Evolutionary conservation across 2,797 vertebrate species (phyloP), one percentile per base, ranked within the genome.

Genomic region (Semaprochilodus insignis): DNA sequence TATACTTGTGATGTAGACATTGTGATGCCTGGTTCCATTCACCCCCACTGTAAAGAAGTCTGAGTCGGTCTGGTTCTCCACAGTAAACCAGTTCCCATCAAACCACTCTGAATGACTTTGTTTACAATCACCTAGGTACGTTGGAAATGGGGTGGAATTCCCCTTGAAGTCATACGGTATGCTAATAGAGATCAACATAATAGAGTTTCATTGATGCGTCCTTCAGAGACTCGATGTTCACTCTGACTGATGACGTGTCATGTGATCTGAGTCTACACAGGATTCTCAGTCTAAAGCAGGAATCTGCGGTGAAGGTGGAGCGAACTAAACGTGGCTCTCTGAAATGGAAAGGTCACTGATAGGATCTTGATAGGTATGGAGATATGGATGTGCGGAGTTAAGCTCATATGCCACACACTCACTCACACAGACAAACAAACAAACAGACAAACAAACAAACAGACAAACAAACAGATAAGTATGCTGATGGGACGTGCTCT

Each of bases 401-500:
- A 48, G 31, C 66, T 69, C 31, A 48, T 55, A 63, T 15, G 19
- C 57, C 34, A 62, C 57, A 71, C 59, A 79, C 63, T 52, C 23
- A 34, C 65, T 23, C 31, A 31, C 31, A 31, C 31, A 83, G 60
- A 78, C 25, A 79, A 71, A 77, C 36, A 51, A 34, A 63, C 54
- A 73, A 5, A 51, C 31, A 66, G 19, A 74, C 60, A 83, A 67
- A 78, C 25, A 79, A 71, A 77, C 36, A 51, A 34, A 63, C 54
- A 73, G 4, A 51, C 31, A 66, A 19, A 74, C 60, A 80, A 54
- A 80, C 40, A 80, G 44, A 78, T 19, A 55, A 15, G 13, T 27
- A 59, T 76, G 88, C 79, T 80, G 78, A 86, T 85, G 83, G 76
- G 71, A 82, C 65, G 81, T 74, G 81, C 81, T 59, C 70, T 74